Evolutionary conservation across 1,140 invertebrate species (phyloP).

Genomic region (Parasteatoda tepidariorum): DNA sequence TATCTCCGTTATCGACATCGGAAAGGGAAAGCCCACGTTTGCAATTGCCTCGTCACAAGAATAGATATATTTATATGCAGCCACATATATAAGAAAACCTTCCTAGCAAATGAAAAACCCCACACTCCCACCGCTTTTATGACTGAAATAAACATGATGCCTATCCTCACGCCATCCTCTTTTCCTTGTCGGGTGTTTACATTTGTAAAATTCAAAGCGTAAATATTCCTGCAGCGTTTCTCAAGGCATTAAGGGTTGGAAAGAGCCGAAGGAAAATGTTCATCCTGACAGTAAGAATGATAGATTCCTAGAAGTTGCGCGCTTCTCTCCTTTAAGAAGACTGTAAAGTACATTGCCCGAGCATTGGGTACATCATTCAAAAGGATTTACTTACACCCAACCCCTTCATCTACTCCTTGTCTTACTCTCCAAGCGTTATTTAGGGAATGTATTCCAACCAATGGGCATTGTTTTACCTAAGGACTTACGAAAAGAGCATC

Average conservation of each 20-base stretch:
- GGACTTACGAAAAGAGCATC: not conserved
- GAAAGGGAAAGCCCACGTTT: not conserved
- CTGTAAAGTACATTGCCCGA: not conserved
- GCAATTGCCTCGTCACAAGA: too few relatives aligned
- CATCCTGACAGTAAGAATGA: constrained; percentile 13
- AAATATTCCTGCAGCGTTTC: constrained; percentile 1
- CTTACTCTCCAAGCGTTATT: not conserved
- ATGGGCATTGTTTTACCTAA: not conserved
- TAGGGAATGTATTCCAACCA: not conserved
- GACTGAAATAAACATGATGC: not conserved
- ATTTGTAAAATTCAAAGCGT: constrained; percentile 13
- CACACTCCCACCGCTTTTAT: not conserved
- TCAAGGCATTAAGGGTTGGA: not conserved
- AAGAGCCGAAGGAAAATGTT: not conserved
- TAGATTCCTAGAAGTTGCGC: not conserved
- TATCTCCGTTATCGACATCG: not conserved
- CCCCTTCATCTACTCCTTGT: not conserved
- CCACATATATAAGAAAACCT: not conserved
- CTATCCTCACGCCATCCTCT: not conserved
- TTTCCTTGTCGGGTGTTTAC: not conserved
- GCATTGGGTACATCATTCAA: constrained; percentile 2
- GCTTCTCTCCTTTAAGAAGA: not conserved
- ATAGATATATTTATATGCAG: too few relatives aligned
- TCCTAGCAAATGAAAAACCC: not conserved
- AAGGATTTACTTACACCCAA: not conserved